Evolutionary conservation across 2,888 invertebrate genomes (phyloP).

Genomic region (Nomada fabriciana): DNA sequence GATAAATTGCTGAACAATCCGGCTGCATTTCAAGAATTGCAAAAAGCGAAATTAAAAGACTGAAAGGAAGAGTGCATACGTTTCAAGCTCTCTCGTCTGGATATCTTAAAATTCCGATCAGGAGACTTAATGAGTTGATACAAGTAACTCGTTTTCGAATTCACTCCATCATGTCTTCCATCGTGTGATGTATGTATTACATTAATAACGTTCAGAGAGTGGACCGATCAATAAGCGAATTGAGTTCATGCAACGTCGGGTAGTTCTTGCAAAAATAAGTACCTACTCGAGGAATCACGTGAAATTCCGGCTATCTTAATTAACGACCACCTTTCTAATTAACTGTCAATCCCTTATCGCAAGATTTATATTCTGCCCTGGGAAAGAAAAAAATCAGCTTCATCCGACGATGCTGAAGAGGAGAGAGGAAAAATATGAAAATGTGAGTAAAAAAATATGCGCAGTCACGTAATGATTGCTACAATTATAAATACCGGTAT

Average conservation of each 20-base stretch:
- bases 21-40: no score
- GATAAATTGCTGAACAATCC: no score
- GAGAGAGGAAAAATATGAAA: background rate
- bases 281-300: background rate
- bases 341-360: slow-evolving; percentile 28
- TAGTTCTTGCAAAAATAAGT: slow-evolving; percentile 5
- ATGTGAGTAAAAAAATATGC: background rate
- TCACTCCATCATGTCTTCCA: slow-evolving; percentile 24
- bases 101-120: slow-evolving; percentile 22
- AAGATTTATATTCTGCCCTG: background rate
- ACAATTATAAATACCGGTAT: background rate
- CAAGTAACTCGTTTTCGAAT: slow-evolving; percentile 15
- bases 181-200: slow-evolving; percentile 23
- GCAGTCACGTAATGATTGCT: background rate
- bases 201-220: slow-evolving; percentile 23
- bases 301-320: slow-evolving; percentile 25
- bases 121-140: background rate
- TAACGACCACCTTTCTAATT: slow-evolving; percentile 19
- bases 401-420: background rate
- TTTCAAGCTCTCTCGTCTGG: background rate
- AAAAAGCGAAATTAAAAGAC: background rate
- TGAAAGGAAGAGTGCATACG: no score
- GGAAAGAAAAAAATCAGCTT: background rate
- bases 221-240: slow-evolving; percentile 31
- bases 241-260: slow-evolving; percentile 9